phyloP scores from a whole-genome alignment of 2,113 vertebrate genomes.

The Scortum barcoo region DNA sequence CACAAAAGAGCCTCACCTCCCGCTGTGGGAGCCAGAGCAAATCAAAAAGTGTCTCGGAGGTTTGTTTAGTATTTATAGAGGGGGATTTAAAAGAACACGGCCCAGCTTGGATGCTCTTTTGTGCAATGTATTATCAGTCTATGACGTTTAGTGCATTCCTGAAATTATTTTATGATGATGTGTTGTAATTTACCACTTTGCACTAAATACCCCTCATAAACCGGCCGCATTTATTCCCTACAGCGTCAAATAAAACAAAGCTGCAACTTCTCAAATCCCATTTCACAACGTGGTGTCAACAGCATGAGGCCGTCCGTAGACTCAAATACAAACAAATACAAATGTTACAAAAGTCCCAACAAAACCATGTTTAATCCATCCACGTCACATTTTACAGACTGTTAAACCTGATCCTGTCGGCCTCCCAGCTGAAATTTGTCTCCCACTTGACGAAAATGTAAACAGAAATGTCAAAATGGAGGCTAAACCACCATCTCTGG shows the following conservation, averaged over 20 bases:
- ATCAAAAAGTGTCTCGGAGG: slow-evolving; percentile 46
- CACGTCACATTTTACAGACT: not conserved
- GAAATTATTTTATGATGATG: not conserved
- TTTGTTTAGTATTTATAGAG: slow-evolving; percentile 40
- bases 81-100: slow-evolving; percentile 29
- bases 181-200: not conserved
- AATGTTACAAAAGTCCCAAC: too few relatives aligned
- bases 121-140: not conserved
- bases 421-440: not conserved
- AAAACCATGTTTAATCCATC: not conserved
- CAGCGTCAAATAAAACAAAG: not conserved
- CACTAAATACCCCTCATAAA: not conserved
- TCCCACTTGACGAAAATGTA: not conserved
- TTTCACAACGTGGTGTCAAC: not conserved
- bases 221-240: not conserved
- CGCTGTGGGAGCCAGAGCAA: slow-evolving; percentile 50
- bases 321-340: not conserved
- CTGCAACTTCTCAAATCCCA: not conserved
- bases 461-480: not conserved
- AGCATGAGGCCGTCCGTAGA: not conserved
- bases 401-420: not conserved
- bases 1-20: slow-evolving; percentile 60
- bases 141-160: not conserved
- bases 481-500: not conserved
- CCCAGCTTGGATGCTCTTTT: slow-evolving; percentile 42